Conservation (phyloP, 2,797 vertebrate genomes). For the Podarcis siculus region DNA sequence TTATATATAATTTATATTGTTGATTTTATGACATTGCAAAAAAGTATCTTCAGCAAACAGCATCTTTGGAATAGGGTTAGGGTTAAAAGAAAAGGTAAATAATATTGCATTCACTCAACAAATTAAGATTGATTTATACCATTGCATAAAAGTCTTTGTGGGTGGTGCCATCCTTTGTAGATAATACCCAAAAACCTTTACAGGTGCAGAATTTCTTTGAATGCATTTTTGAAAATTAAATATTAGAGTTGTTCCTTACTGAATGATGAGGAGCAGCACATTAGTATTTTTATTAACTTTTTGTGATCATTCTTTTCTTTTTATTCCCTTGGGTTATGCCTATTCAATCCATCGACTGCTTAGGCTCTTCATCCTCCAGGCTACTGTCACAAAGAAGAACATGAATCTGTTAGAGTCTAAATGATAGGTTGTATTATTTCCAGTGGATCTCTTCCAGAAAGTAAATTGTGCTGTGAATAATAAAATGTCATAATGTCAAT, state of each 20-base stretch:
- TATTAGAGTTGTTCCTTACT: slow-evolving; percentile 13
- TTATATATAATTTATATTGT: not conserved
- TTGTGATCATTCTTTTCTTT: slow-evolving; percentile 30
- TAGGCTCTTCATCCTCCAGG: slow-evolving; percentile 22
- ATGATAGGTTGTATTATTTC: slow-evolving; percentile 41
- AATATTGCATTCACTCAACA: not conserved
- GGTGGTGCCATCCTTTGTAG: not conserved
- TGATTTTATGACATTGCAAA: not conserved
- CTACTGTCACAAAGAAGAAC: slow-evolving; percentile 22
- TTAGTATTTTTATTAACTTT: slow-evolving; percentile 40
- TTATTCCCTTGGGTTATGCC: slow-evolving; percentile 25
- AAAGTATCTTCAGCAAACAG: not conserved
- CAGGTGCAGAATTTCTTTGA: slow-evolving; percentile 10
- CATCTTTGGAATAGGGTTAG: not conserved
- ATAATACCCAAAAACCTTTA: slow-evolving; percentile 9
- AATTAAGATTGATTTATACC: not conserved
- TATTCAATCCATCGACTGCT: slow-evolving; percentile 26
- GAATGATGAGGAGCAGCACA: slow-evolving; percentile 21
- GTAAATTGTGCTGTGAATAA: slow-evolving; percentile 40
- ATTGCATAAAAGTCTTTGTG: not conserved
- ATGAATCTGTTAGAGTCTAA: slow-evolving; percentile 41
- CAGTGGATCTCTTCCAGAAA: slow-evolving; percentile 38
- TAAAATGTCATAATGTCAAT: slow-evolving; percentile 49
- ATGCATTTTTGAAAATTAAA: slow-evolving; percentile 22
- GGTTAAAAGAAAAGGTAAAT: not conserved